Base-by-base conservation (phyloP, 2,113 vertebrate genomes). In the Psittacula cyanocephala region DNA sequence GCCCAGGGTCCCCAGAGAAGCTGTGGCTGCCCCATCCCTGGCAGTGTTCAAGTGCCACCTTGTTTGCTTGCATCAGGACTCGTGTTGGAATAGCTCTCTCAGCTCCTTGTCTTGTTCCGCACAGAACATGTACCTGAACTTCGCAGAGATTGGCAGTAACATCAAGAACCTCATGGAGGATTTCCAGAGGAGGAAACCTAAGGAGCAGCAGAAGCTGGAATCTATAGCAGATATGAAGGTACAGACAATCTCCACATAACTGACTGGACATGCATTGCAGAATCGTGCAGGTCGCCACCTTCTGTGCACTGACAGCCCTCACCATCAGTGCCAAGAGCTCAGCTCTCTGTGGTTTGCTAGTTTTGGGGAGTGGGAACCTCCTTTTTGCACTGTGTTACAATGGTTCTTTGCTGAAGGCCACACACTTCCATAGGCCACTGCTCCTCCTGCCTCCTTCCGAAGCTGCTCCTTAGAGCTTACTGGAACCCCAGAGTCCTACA, bases 131-230 rank as follows among this genome's bases (percentile, higher is more conserved):
- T 99, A 99, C 97, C 97, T 99, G 97, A 99, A 99, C 97, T 99
- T 99, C 1, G 99, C 99, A 1, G 99, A 99, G 92, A 99, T 99
- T 9, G 99, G 99, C 90, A 99, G 98, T 75, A 99, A 99, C 97
- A 99, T 99, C 88, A 99, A 99, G 97, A 99, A 99, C 94, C 98
- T 99, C 55, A 99, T 99, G 99, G 99, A 99, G 84, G 99, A 99
- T 86, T 99, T 99, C 91, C 99, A 99, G 98, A 99, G 98, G 98
- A 99, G 98, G 96, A 99, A 98, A 60, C 99, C 99, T 2, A 99
- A 99, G 95, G 99, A 97, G 50, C 99, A 99, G 77, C 99, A 99
- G 98, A 99, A 98, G 89, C 97, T 99, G 88, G 99, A 99, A 89
- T 99, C 99, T 79, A 99, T 99, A 37, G 88, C 98, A 1, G 99